Evolutionary conservation across 2,888 invertebrate species (phyloP).

Genomic region (Leuctra nigra): DNA sequence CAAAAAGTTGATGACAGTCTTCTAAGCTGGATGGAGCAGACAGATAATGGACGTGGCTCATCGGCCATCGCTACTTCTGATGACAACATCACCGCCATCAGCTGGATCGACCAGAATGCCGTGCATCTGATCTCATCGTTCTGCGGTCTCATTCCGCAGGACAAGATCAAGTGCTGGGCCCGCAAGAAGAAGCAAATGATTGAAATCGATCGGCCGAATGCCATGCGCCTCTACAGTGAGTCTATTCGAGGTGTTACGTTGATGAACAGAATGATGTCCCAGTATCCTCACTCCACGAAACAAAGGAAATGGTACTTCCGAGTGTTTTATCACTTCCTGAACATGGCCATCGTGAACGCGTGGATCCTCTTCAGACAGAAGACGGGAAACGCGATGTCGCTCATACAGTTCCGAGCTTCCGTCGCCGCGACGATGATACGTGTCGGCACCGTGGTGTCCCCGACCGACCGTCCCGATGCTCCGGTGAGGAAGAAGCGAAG

Average conservation of each 20-base stretch:
- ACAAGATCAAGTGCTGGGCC: slow-evolving; percentile 21
- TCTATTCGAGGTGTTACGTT: slow-evolving; percentile 25
- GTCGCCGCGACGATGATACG: slow-evolving; percentile 1
- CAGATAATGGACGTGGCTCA: slow-evolving; percentile 18
- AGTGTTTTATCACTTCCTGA: slow-evolving; percentile 26
- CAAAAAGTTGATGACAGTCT: no score
- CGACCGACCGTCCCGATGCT: no score
- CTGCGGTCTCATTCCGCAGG: slow-evolving; percentile 22
- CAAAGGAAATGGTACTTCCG: slow-evolving; percentile 24
- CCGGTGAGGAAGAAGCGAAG: no score
- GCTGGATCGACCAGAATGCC: background rate
- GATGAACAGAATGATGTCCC: slow-evolving; percentile 25
- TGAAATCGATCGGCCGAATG: slow-evolving; percentile 18
- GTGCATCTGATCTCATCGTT: slow-evolving; percentile 25
- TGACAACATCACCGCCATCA: slow-evolving; percentile 24
- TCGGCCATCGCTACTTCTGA: slow-evolving; percentile 21
- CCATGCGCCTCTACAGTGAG: slow-evolving; percentile 22
- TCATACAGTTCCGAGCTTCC: slow-evolving; percentile 5
- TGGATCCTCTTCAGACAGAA: slow-evolving; percentile 24
- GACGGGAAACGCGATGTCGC: slow-evolving; percentile 1
- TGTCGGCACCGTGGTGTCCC: slow-evolving; percentile 5
- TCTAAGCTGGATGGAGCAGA: no score
- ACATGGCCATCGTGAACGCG: slow-evolving; percentile 25
- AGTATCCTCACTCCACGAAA: slow-evolving; percentile 26
- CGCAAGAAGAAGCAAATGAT: slow-evolving; percentile 20